Base-by-base conservation (phyloP, 2,888 invertebrate species). In the Chloroclystis v-ata region DNA sequence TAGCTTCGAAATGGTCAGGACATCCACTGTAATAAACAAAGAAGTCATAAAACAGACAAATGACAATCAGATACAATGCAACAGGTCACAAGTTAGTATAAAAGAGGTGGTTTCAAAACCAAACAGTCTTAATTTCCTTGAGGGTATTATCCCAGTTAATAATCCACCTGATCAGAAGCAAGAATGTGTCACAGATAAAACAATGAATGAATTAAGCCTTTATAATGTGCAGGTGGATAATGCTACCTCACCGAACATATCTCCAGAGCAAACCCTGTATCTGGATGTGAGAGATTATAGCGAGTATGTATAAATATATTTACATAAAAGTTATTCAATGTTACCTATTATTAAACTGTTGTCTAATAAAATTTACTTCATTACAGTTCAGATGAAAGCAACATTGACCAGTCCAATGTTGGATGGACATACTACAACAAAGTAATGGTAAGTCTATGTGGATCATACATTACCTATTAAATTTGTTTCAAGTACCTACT, bases 341-440 rank as follows among this genome's bases (percentile, higher is more conserved):
- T 11, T n/a, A n/a, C 20, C 20, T 4, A 5, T 20, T 5, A 20
- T 20, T 26, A 26, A 26, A 26, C 2, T 26, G 9, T 8, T 26
- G 26, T 20, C 8, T 2, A 11, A 24, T 12, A 24, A 24, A 12
- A n/a, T n/a, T 25, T 4, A 13, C 11, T n/a, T 13, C 7, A 8
- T 49, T 41, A 20, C 32, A 87, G 89, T 46, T 89, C 87, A 37
- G 90, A 90, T 43, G 77, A 82, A 44, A 89, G 88, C 41, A 89
- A 89, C 56, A 78, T 79, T 61, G 89, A 89, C 62, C 86, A 89
- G 35, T 88, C 90, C 16, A 90, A 90, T 70, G 86, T 91, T 59
- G 92, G 92, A 53, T 91, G 91, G 90, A 93, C 92, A 2, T 91
- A 93, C 69, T 93, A 93, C 63, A 91, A 92, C 63, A 92, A 92